Evolutionary conservation across 1,140 invertebrate species (phyloP), one percentile per base, ranked within the genome.

Genomic region (Bemisia tabaci): DNA sequence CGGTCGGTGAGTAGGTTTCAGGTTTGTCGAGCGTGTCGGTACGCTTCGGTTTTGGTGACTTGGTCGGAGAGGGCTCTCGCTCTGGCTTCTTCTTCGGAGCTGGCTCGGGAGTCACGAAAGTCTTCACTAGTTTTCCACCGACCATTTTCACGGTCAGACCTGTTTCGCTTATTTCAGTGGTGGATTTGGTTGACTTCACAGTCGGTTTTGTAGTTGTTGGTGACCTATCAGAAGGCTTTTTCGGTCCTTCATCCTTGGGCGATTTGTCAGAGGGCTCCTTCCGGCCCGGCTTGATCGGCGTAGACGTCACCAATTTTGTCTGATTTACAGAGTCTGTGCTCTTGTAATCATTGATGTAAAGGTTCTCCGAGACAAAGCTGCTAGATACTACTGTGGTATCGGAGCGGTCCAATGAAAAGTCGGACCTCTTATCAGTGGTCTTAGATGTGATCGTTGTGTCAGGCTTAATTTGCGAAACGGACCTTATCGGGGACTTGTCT

Each of bases 91-190:
- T 48, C 33, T 48, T 48, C 33, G 33, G 33, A 48, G 33, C 33
- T 17, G 33, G 33, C 17, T 48, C 33, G 17, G 33, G 33, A 48
- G 33, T 48, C 5, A 48, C 33, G 58, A 60, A 62, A 2, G 60
- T 22, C 60, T 70, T 69, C 0, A 70, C 63, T 21, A 70, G 26
- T 64, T 70, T 70, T 27, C 68, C 67, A 12, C 68, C 69, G n/a
- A 70, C 69, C 68, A 70, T 69, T 12, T 64, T 65, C n/a, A 69
- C 64, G 1, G 69, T 67, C 12, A 63, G 21, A n/a, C 60, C 39
- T 26, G 39, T 39, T 23, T 63, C 33, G 1, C 62, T 21, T 1
- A 66, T 39, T 26, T 66, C 65, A 61, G 27, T 58, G 23, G 26
- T 65, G 21, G 64, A 22, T n/a, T 66, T 23, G n/a, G 2, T 66